Percentiles rank a stretch among this genome's conserved stretches.
Evolutionary conservation across 2,888 invertebrate species (phyloP).

Genomic region (Rhagophthalmus giganteus): DNA sequence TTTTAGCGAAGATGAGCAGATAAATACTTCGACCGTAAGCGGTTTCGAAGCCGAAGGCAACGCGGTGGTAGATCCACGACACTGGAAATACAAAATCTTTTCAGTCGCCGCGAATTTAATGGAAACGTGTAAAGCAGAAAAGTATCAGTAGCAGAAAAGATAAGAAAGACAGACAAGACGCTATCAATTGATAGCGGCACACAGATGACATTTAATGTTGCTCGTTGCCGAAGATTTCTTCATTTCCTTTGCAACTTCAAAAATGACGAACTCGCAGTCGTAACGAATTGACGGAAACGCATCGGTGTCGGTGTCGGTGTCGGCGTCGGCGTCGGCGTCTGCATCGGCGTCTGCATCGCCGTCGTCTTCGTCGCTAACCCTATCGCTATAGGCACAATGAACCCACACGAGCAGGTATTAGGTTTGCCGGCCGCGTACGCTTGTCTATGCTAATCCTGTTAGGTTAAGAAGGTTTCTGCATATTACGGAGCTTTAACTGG

Average conservation of each 20-base stretch:
- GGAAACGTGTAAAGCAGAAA: constrained; percentile 53
- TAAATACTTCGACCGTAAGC: constrained; percentile 39
- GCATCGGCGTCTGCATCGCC: constrained; percentile 3
- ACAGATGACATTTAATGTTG: constrained; percentile 53
- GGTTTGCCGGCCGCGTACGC: constrained; percentile 61
- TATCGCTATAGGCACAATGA: constrained; percentile 22
- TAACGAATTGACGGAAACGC: constrained; percentile 20
- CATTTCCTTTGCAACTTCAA: constrained; percentile 49
- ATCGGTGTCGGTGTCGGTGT: constrained; percentile 3
- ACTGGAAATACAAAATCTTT: constrained; percentile 39
- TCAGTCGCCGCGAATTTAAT: constrained; percentile 50
- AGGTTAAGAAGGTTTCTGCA: constrained; percentile 74
- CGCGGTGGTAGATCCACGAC: constrained; percentile 42
- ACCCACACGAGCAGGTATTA: constrained; percentile 35
- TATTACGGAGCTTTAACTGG: constrained; percentile 67
- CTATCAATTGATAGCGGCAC: constrained; percentile 53
- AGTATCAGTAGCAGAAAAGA: constrained; percentile 52
- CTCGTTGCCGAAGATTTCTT: constrained; percentile 48
- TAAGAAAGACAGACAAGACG: constrained; percentile 55
- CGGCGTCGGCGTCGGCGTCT: constrained; percentile 6
- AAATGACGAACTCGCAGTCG: constrained; percentile 31
- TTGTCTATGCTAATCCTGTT: constrained; percentile 71
- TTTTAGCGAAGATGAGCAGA: constrained; percentile 43
- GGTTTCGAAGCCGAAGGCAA: constrained; percentile 35
- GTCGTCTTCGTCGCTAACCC: constrained; percentile 4